Percentiles rank a stretch among this genome's conserved stretches.
Conservation (phyloP, 1,140 invertebrate genomes). For the Ceratosolen solmsi region DNA sequence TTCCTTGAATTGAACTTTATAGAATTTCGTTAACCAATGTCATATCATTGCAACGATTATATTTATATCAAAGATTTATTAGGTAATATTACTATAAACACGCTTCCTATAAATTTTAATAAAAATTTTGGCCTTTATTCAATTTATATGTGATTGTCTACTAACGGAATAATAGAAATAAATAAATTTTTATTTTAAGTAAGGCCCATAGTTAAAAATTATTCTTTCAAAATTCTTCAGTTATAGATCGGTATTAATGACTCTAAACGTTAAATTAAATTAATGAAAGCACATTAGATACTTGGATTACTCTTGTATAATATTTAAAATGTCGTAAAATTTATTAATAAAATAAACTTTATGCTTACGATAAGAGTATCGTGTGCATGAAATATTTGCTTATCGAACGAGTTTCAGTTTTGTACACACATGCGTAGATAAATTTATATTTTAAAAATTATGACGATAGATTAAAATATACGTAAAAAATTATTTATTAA, state of each 20-base stretch:
- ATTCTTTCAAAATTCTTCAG: background rate
- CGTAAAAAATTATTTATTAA: background rate
- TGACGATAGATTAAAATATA: conserved; percentile 1
- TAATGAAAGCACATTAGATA: background rate
- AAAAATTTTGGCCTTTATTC: background rate
- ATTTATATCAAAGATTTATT: no score
- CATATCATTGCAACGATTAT: no score
- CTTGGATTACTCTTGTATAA: background rate
- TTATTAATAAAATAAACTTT: conserved; percentile 35
- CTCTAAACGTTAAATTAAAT: no score
- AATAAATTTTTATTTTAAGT: conserved; percentile 1
- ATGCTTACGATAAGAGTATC: no score
- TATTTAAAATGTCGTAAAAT: conserved; percentile 3
- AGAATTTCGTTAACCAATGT: no score
- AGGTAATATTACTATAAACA: no score
- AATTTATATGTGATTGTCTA: conserved; percentile 41
- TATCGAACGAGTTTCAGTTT: conserved; percentile 46
- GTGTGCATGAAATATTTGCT: conserved; percentile 23
- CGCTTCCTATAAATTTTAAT: conserved; percentile 11
- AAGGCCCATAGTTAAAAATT: background rate
- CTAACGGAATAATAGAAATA: no score
- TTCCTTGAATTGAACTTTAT: no score
- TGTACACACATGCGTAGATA: conserved; percentile 12
- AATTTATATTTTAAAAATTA: no score
- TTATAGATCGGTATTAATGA: no score